Base-by-base conservation (phyloP, 2,113 vertebrate genomes). In the Prunella himalayana region DNA sequence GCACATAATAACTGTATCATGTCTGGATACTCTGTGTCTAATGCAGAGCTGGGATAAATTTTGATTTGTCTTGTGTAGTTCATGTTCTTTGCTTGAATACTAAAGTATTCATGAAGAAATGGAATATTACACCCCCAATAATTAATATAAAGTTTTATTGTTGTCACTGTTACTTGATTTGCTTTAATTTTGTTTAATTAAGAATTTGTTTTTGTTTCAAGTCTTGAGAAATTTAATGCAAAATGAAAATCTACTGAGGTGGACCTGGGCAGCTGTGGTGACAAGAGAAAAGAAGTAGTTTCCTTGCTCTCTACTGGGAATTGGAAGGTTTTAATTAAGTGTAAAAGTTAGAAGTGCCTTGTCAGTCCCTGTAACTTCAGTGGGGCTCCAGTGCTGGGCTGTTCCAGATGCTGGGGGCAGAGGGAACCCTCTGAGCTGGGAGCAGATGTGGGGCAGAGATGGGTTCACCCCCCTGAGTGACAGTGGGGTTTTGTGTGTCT, bases 1-100 rank as follows among this genome's bases (percentile, higher is more conserved):
- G 22, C 85, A 84, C 39, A 33, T 94, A 84, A 94, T 86, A 86
- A 85, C 54, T 82, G 57, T 92, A 82, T 96, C 88, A 88, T 90
- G 83, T 73, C 95, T 96, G 86, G 80, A 51, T 89, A 73, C 50
- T 69, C 83, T 88, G 79, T 95, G 71, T 50, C 88, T 82, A 78
- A 71, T 91, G 60, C 45, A 86, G 65, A 5, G 39, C 71, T 61
- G 69, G 37, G 92, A 82, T 79, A 60, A 78, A 81, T 96, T 95
- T 94, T 86, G 23, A 72, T 71, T 91, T 87, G 69, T 61, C 85
- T n/a, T 57, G 25, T 66, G 3, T 15, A 6, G 61, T 59, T 92
- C 39, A 68, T 81, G 15, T 71, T 73, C 91, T 42, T 88, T 90
- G n/a, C 73, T 86, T 77, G 19, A 65, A 81, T 35, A 13, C 60